phyloP scores from a whole-genome alignment of 2,113 vertebrate genomes.

The Anthoscopus minutus region DNA sequence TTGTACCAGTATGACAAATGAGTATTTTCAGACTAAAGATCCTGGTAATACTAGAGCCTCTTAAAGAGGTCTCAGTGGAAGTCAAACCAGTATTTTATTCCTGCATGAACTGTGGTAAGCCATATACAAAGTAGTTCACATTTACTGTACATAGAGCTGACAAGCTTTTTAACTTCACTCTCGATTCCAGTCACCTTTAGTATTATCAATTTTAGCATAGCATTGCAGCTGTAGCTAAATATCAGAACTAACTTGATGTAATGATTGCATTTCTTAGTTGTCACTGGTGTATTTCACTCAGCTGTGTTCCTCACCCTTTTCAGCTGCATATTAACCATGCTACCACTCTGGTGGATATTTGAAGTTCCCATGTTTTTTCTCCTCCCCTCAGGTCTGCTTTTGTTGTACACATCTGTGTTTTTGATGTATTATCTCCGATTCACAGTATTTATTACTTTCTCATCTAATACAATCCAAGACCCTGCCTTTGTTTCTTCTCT shows the following conservation, averaged over 20 bases:
- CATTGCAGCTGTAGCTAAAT: not conserved
- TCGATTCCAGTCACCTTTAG: not conserved
- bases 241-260: not conserved
- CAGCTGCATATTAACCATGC: not conserved
- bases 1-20: not conserved
- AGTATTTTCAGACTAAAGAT: not conserved
- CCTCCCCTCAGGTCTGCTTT: not conserved
- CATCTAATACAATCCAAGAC: not conserved
- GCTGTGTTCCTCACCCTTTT: not conserved
- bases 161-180: not conserved
- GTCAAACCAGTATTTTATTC: not conserved
- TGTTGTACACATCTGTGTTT: not conserved
- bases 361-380: not conserved
- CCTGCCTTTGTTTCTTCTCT: not conserved
- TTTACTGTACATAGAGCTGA: not conserved
- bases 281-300: not conserved
- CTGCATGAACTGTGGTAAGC: not conserved
- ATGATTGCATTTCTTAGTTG: not conserved
- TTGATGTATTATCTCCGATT: not conserved
- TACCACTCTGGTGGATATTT: too few species aligned
- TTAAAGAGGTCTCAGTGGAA: not conserved
- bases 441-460: not conserved
- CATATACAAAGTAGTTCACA: not conserved
- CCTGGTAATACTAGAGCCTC: not conserved
- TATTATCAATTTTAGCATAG: not conserved